phyloP scores from a whole-genome alignment of 2,113 vertebrate species.

The Campylomormyrus numenius region DNA sequence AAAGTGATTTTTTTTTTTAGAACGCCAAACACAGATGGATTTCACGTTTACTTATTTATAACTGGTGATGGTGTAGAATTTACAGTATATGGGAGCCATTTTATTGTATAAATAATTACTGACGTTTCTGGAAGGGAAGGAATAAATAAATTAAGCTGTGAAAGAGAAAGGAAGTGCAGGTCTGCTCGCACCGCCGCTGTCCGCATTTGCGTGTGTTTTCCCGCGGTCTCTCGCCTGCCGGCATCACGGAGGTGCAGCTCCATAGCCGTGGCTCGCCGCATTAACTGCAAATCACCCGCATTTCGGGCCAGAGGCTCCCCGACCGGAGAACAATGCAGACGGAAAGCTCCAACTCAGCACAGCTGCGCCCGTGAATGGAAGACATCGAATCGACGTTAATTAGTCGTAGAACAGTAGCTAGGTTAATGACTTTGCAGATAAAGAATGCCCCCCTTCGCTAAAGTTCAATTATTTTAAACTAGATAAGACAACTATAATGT shows the following conservation, averaged over 20 bases:
- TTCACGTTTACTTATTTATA: background rate
- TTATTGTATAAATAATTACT: conserved; percentile 6
- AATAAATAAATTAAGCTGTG: background rate
- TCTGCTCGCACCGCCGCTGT: background rate
- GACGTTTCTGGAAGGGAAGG: background rate
- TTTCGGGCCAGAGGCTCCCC: background rate
- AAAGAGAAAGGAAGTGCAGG: background rate
- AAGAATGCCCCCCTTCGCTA: background rate
- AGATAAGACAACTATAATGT: background rate
- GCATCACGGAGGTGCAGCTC: background rate
- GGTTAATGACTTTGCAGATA: conserved; percentile 8
- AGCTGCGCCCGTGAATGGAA: background rate
- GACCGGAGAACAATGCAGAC: background rate
- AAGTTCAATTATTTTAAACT: conserved; percentile 7
- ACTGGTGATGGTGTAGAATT: background rate
- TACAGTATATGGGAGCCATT: conserved; percentile 3
- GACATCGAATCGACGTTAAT: conserved; percentile 3
- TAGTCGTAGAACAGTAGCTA: background rate
- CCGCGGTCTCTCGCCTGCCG: background rate
- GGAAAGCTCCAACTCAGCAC: conserved; percentile 16
- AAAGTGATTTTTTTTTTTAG: background rate
- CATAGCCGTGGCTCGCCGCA: background rate
- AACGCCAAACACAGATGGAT: conserved; percentile 1
- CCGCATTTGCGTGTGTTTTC: background rate
- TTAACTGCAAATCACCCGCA: background rate